Base-by-base conservation (phyloP, 2,888 invertebrate species). In the Zygothrica quintamaculata region DNA sequence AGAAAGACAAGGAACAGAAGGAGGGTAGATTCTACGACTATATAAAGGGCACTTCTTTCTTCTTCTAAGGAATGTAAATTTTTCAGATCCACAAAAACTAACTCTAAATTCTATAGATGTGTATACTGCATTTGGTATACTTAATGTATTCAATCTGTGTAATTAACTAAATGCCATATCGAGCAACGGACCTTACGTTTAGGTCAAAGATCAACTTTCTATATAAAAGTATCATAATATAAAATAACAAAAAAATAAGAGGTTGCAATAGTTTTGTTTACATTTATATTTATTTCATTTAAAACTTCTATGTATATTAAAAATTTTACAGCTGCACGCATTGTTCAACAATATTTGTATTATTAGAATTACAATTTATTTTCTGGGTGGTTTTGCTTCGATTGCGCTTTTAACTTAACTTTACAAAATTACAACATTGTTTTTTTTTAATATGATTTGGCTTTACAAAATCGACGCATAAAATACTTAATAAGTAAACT, bases 291-390 rank as follows among this genome's bases (percentile, higher is more conserved):
- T 81, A 81, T 81, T 81, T 81, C 62, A 78, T 85, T 82, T 82
- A 82, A 87, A 82, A 73, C 62, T 70, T 82, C 64, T 85, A 85
- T 73, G 65, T 75, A n/a, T n/a, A n/a, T 87, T 82, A 78, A 33
- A 80, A 84, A 74, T 74, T 73, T 69, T 88, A 88, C 85, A 88
- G 85, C 85, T 82, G 87, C 80, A 82, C 84, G 77, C 80, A 84
- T 87, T 82, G 74, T 78, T 88, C 71, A 87, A 87, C 87, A 87
- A 88, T 84, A 70, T 78, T 80, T 76, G 53, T 58, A 59, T 42
- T n/a, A n/a, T n/a, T n/a, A n/a, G n/a, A 65, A 48, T 75, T 55
- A 70, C 60, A 40, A 13, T 48, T 26, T 25, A 7, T 46, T 31
- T 40, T 68, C 47, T 57, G 57, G 68, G 56, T 65, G 74, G 59